phyloP scores from a whole-genome alignment of 1,140 invertebrate species.

The Physella acuta region DNA sequence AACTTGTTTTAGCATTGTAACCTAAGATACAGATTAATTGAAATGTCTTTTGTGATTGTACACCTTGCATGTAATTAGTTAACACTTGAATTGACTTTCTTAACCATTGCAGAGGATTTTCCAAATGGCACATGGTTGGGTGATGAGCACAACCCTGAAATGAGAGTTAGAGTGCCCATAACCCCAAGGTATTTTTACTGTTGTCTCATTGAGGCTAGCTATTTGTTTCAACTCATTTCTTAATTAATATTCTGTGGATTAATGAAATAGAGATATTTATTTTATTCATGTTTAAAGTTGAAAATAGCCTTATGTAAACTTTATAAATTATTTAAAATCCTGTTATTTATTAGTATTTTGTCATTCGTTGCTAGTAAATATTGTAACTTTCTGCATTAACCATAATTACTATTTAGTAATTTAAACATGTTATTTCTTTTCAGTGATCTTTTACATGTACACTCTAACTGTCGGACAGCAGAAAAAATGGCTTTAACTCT shows the following conservation, averaged over 20 bases:
- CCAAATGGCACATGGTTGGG: slow-evolving; percentile 66
- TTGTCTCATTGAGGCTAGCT: too few relatives aligned
- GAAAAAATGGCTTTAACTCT: slow-evolving; percentile 66
- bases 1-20: background rate
- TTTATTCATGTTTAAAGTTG: too few relatives aligned
- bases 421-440: background rate
- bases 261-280: too few relatives aligned
- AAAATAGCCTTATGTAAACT: too few relatives aligned
- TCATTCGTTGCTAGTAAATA: background rate
- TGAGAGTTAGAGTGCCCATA: slow-evolving; percentile 63
- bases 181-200: slow-evolving; percentile 63
- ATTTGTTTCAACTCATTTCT: too few relatives aligned
- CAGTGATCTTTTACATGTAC: slow-evolving; percentile 65
- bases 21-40: background rate
- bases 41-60: background rate
- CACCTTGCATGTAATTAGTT: background rate
- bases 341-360: background rate
- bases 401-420: background rate
- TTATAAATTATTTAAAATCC: too few relatives aligned
- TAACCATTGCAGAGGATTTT: slow-evolving; percentile 58
- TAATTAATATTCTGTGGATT: too few relatives aligned
- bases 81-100: too few relatives aligned
- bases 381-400: background rate
- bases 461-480: slow-evolving; percentile 63
- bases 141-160: slow-evolving; percentile 63